Evolutionary conservation across 2,888 invertebrate species (phyloP), one percentile per base, ranked within the genome.

Genomic region (Phyllotreta cruciferae): DNA sequence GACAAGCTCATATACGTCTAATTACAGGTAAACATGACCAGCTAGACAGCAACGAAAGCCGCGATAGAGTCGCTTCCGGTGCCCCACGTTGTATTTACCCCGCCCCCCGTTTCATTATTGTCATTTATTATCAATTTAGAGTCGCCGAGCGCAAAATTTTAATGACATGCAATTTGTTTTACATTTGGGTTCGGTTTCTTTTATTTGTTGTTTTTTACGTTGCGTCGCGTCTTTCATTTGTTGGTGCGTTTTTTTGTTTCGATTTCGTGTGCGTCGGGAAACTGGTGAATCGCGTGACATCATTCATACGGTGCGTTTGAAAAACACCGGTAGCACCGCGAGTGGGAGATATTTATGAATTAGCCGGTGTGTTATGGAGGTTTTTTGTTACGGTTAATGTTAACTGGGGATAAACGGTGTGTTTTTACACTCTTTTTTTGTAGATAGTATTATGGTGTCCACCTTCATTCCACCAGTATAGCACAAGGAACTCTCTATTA

Each of bases 91-190:
- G 74, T 75, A 79, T 73, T 74, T 73, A 72, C 71, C 74, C 74
- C 78, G 78, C 80, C 79, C 71, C 24, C 73, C 78, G 71, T 78
- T 80, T 79, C 78, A 80, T 80, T 80, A 80, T 79, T 80, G 80
- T 80, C 80, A 80, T 80, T 80, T 79, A 79, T 79, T 80, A 80
- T 78, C 79, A 80, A 80, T 80, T 80, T 79, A 76, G 74, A 78
- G 73, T 74, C 78, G 79, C 71, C 73, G 71, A 79, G 80, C 80
- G 80, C 80, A 78, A 80, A 80, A 80, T 78, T 79, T 78, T 80
- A 80, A 80, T 80, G 77, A 77, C 74, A 78, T 79, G 78, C 79
- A 79, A 80, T 80, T 80, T 79, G 79, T 78, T 77, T 75, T 75
- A 76, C 77, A 76, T 77, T 77, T 74, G 74, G 71, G 66, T 70